These are phyloP conservation scores for Catharus minimus DNA, from an alignment of 2,113 vertebrate species.

Conservation along the genomic window DNA sequence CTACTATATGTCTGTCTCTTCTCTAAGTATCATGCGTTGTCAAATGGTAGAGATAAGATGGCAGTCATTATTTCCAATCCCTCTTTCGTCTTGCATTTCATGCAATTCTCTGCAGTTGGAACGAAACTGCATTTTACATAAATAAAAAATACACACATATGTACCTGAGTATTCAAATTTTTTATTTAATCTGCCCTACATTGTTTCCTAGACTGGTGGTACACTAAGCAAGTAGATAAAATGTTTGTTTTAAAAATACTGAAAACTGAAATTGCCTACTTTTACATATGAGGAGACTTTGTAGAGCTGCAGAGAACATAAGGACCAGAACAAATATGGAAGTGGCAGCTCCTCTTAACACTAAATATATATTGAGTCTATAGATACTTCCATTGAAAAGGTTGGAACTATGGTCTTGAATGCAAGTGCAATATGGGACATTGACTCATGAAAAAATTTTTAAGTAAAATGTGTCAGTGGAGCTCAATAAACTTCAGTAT, in stretches of 20 bases:
- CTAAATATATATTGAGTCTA: not conserved
- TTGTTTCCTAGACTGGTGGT: not conserved
- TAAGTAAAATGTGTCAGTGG: not conserved
- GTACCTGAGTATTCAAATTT: not conserved
- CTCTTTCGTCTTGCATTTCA: not conserved
- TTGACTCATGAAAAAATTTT: not conserved
- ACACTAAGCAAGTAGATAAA: not conserved
- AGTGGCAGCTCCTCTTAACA: not conserved
- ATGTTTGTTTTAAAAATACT: not conserved
- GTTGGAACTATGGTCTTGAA: not conserved
- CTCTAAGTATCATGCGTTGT: not conserved
- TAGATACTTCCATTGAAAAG: not conserved
- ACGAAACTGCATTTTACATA: not conserved
- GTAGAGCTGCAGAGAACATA: not conserved
- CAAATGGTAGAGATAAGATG: fast-evolving
- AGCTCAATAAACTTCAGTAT: not conserved
- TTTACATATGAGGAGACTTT: not conserved
- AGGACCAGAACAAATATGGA: not conserved
- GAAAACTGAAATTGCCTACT: not conserved
- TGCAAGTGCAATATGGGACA: not conserved
- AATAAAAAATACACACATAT: fast-evolving
- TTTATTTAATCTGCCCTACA: not conserved
- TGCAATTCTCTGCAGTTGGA: not conserved
- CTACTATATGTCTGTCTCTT: not conserved
- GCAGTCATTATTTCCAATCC: not conserved